Conservation (phyloP, 2,888 invertebrate genomes). For the Drosophila macrospina region DNA sequence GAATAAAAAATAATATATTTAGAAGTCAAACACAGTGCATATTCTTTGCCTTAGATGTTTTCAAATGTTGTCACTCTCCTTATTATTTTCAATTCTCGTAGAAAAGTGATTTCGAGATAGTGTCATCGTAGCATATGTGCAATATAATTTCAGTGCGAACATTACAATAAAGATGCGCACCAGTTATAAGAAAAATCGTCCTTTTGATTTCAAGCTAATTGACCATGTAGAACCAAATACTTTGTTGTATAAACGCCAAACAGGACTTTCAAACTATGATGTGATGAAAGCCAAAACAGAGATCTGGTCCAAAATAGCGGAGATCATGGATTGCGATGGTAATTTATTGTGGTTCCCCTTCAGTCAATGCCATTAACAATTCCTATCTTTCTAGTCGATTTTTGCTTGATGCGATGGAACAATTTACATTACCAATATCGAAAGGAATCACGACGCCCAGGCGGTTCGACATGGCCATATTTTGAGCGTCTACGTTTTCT, state of each 20-base stretch:
- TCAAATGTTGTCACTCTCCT: background rate
- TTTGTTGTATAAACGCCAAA: constrained; percentile 72
- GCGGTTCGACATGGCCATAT: constrained; percentile 79
- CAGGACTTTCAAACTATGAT: constrained; percentile 78
- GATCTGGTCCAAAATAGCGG: constrained; percentile 75
- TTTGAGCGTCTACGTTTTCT: constrained; percentile 71
- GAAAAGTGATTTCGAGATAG: background rate
- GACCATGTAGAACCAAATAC: constrained; percentile 76
- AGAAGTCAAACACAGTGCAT: background rate
- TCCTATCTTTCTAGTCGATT: constrained; percentile 61
- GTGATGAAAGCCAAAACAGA: constrained; percentile 76
- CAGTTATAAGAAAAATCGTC: constrained; percentile 81
- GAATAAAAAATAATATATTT: too few relatives aligned
- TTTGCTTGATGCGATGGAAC: constrained; percentile 81
- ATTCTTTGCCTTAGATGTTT: constrained; percentile 2
- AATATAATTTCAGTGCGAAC: background rate
- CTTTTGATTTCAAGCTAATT: constrained; percentile 82
- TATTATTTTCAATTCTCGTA: background rate
- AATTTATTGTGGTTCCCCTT: background rate
- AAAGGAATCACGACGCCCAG: constrained; percentile 71
- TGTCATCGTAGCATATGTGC: background rate
- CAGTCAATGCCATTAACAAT: background rate
- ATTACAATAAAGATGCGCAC: constrained; percentile 62
- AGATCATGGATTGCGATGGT: constrained; percentile 71
- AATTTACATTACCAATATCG: constrained; percentile 80